Evolutionary conservation across 2,797 vertebrate genomes (phyloP), one percentile per base, ranked within the genome.

Genomic region (Vipera ursinii): DNA sequence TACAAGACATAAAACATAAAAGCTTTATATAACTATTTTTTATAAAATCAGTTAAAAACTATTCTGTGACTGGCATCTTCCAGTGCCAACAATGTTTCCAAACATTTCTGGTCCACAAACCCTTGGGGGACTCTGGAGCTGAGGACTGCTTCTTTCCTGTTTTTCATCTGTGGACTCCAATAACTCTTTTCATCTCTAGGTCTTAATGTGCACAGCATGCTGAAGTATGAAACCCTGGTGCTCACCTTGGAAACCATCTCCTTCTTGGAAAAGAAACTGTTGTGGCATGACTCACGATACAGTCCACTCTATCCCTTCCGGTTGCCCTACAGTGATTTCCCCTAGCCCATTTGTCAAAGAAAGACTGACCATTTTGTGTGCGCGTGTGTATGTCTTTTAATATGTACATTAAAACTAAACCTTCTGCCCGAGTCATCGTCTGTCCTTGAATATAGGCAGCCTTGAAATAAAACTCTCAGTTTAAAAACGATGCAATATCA

Each of bases 191-290:
- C 51, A 38, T 0, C 28, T 17, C 1, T 20, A 91, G 92, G 87
- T 51, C 73, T 91, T 10, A 99, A 99, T 0, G 98, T 99, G 44
- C 96, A 99, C 97, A 99, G 98, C 96, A 96, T 99, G 95, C 96
- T 99, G 94, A 99, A 99, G 90, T 97, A 99, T 7, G 97, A 98
- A 86, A 97, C 97, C 0, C 57, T 99, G 87, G 94, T 99, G 92
- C 98, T 99, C 38, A 99, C 98, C 0, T 91, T 99, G 95, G 97
- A 97, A 4, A 96, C 98, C 0, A 55, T 99, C 4, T 91, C 90
- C 93, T 98, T 99, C 93, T 96, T 99, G 95, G 99, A 99, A 93
- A 94, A 98, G 44, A 99, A 98, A 92, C 96, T 99, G 86, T 97
- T 99, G 0, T 99, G 98, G 98, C 98, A 99, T 5, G 97, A 99